Base-by-base conservation (phyloP, 2,888 invertebrate species). In the Endotricha flammealis region DNA sequence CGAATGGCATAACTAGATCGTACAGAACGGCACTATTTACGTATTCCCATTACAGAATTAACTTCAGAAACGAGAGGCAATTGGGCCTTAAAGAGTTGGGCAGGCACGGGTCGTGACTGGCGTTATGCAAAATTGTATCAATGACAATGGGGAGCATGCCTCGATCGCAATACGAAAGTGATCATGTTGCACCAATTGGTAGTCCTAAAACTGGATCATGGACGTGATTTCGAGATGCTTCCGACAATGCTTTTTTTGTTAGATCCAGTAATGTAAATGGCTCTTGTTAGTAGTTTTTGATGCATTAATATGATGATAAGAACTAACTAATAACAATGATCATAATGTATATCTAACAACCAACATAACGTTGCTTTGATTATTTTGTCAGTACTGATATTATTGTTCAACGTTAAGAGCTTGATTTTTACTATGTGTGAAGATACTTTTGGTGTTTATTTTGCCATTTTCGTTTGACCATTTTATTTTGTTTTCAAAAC, bases 61-160 rank as follows among this genome's bases (percentile, higher is more conserved):
- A 51, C 53, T 64, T 64, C 63, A 57, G 62, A 64, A 76, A 69
- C 62, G 56, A 69, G 57, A 50, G 54, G 44, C 70, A 71, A 77
- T 75, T 66, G 75, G 68, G 68, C 59, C 67, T 75, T 76, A 63
- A 64, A 65, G 61, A 59, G 56, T 58, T 54, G 49, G 53, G 54
- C 55, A 64, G 62, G 62, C 50, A 38, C 39, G 48, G 59, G 50
- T 82, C 83, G 85, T 82, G 82, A 79, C 66, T 47, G 53, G 43
- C 43, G 55, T 79, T 80, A 80, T 82, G 83, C 79, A 79, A 83
- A 83, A 66, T 53, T 56, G 54, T 52, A 57, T 56, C 51, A 54
- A 57, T 46, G 63, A 66, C 63, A 68, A 70, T 60, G 71, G 71
- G 73, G 76, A 72, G 70, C 66, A 57, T 47, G 59, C 54, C 46